phyloP scores from a whole-genome alignment of 2,888 invertebrate genomes.

The Eilema sororculum region DNA sequence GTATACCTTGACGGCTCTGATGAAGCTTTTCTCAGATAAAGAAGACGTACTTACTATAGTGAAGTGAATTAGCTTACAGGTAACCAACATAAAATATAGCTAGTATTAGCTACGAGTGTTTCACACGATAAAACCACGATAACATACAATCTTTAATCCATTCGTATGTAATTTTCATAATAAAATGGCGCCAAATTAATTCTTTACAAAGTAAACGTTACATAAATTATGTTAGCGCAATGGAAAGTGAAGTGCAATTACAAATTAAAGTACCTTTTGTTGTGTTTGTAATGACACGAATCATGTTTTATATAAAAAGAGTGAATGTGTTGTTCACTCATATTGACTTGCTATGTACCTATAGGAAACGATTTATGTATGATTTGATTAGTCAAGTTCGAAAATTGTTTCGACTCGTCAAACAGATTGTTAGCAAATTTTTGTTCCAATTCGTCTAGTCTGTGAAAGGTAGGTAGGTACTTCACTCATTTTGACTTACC shows the following conservation, averaged over 20 bases:
- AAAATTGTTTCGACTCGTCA: too few species aligned
- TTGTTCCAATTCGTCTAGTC: too few species aligned
- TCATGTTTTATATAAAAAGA: slow-evolving; percentile 43
- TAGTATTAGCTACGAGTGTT: slow-evolving; percentile 6
- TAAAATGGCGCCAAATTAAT: slow-evolving; percentile 47
- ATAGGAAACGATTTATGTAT: slow-evolving; percentile 12
- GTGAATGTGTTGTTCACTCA: slow-evolving; percentile 46
- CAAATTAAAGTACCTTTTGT: slow-evolving; percentile 52
- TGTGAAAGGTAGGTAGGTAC: too few species aligned
- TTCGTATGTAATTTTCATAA: slow-evolving; percentile 43
- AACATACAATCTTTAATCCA: slow-evolving; percentile 39
- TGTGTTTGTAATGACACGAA: slow-evolving; percentile 37
- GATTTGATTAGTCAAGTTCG: too few species aligned
- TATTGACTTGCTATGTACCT: slow-evolving; percentile 6
- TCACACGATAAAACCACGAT: slow-evolving; percentile 48
- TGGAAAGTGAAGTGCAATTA: slow-evolving; percentile 57
- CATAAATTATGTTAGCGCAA: slow-evolving; percentile 50
- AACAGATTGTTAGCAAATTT: too few species aligned
- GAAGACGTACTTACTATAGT: too few species aligned
- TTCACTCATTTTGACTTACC: too few species aligned
- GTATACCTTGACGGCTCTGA: too few species aligned
- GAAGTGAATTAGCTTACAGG: neutral
- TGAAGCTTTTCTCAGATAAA: too few species aligned
- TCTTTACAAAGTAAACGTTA: slow-evolving; percentile 50
- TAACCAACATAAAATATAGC: slow-evolving; percentile 14